phyloP scores from a whole-genome alignment of 2,113 vertebrate species.

The Zosterops hypoxanthus region DNA sequence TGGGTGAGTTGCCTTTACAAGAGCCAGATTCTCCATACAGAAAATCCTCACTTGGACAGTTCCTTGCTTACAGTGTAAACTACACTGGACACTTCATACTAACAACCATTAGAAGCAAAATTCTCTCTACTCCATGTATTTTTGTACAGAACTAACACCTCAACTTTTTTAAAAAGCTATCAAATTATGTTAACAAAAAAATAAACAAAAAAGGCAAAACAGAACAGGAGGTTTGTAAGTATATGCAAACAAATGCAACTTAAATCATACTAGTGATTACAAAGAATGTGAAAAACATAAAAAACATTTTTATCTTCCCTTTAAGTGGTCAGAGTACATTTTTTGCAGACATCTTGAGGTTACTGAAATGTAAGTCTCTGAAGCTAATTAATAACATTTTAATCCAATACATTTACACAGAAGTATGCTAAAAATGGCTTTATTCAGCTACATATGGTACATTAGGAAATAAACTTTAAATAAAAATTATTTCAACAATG shows the following conservation, averaged over 20 bases:
- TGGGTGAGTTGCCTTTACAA: not conserved
- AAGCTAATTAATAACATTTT: not conserved
- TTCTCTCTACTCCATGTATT: not conserved
- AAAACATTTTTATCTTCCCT: not conserved
- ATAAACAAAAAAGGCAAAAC: not conserved
- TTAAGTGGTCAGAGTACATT: not conserved
- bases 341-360: not conserved
- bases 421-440: not conserved
- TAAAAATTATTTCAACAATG: not conserved
- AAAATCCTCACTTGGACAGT: not conserved
- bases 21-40: not conserved
- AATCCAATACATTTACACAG: not conserved
- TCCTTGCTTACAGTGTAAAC: not conserved
- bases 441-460: not conserved
- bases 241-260: not conserved
- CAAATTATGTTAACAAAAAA: not conserved
- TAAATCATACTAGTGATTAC: not conserved
- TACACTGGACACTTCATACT: not conserved
- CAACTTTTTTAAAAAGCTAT: not conserved
- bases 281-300: not conserved
- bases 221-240: not conserved
- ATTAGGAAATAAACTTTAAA: not conserved
- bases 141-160: not conserved
- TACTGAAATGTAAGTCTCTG: not conserved
- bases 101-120: not conserved